Percentiles rank a stretch among this genome's conserved stretches.
Evolutionary conservation across 1,140 invertebrate species (phyloP).

Genomic region (Diprion similis): DNA sequence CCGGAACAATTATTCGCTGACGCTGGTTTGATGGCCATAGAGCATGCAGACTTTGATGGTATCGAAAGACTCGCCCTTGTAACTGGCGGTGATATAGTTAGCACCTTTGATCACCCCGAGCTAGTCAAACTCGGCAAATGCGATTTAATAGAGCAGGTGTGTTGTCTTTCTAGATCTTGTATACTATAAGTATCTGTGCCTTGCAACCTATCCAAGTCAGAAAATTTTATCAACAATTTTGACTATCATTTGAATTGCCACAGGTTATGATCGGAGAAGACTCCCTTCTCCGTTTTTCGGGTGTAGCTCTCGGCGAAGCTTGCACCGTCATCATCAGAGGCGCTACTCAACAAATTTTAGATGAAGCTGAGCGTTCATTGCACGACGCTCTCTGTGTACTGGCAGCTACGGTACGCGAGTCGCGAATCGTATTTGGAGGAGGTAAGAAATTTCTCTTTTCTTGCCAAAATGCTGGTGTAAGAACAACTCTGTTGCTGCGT

Average conservation of each 20-base stretch:
- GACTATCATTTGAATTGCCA: neutral
- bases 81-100: constrained; percentile 98
- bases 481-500: too few relatives aligned
- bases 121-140: constrained; percentile 93
- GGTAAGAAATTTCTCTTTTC: constrained; percentile 61
- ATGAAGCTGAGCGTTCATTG: constrained; percentile 97
- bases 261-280: constrained; percentile 98
- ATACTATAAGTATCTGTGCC: constrained; percentile 17
- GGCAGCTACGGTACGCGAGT: constrained; percentile 93
- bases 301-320: constrained; percentile 93
- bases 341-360: constrained; percentile 99
- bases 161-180: constrained; percentile 40
- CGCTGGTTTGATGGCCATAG: constrained; percentile 98
- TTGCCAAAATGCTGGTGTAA: neutral
- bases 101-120: constrained; percentile 96
- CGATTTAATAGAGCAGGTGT: constrained; percentile 92
- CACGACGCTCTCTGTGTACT: constrained; percentile 99
- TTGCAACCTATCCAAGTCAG: constrained; percentile 10
- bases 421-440: constrained; percentile 90
- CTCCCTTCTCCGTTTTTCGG: constrained; percentile 92
- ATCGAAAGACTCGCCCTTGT: constrained; percentile 97
- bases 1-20: constrained; percentile 99
- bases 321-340: constrained; percentile 97
- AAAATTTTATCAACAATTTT: constrained; percentile 20
- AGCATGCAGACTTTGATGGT: constrained; percentile 99